A percentile compares a stretch with the other conserved stretches of the same genome.
Evolutionary conservation across 2,797 vertebrate genomes (phyloP).

Genomic region (Rhodeus uyekii): DNA sequence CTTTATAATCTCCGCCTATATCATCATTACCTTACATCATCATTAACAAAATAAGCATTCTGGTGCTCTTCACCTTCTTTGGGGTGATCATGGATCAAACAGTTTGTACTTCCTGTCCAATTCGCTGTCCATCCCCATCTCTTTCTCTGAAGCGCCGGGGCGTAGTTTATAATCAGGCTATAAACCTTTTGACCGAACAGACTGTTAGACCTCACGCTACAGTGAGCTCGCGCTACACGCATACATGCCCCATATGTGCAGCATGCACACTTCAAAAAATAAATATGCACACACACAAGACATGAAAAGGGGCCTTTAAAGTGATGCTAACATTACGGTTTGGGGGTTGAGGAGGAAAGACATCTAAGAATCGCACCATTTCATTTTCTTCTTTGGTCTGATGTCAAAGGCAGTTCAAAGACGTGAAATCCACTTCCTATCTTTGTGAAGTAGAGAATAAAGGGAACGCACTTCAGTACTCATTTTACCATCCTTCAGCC

Average conservation of each 20-base stretch:
- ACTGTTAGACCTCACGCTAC: constrained; percentile 49
- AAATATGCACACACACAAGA: constrained; percentile 47
- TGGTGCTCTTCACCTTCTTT: constrained; percentile 15
- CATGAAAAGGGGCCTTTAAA: constrained; percentile 39
- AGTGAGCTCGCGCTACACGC: constrained; percentile 18
- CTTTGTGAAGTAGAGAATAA: constrained; percentile 30
- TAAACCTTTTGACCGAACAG: constrained; percentile 51
- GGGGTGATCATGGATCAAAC: constrained; percentile 17
- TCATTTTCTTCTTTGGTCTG: constrained; percentile 41
- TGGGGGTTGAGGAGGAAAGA: constrained; percentile 36
- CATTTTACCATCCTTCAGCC: constrained; percentile 1
- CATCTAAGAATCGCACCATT: constrained; percentile 30
- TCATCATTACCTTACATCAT: constrained; percentile 10
- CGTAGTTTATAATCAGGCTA: constrained; percentile 51
- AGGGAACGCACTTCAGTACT: constrained; percentile 37
- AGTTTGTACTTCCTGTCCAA: constrained; percentile 48
- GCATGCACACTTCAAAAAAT: constrained; percentile 33
- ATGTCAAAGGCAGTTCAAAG: constrained; percentile 50
- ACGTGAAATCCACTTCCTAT: constrained; percentile 30
- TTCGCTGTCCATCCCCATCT: constrained; percentile 29
- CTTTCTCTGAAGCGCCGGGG: constrained; percentile 24
- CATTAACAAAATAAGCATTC: background rate
- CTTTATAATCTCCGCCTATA: constrained; percentile 31
- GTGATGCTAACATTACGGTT: constrained; percentile 1
- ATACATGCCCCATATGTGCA: constrained; percentile 59